These are phyloP conservation scores for Galerucella calmariensis DNA, from an alignment of 2,888 invertebrate species.

Conservation along the genomic window DNA sequence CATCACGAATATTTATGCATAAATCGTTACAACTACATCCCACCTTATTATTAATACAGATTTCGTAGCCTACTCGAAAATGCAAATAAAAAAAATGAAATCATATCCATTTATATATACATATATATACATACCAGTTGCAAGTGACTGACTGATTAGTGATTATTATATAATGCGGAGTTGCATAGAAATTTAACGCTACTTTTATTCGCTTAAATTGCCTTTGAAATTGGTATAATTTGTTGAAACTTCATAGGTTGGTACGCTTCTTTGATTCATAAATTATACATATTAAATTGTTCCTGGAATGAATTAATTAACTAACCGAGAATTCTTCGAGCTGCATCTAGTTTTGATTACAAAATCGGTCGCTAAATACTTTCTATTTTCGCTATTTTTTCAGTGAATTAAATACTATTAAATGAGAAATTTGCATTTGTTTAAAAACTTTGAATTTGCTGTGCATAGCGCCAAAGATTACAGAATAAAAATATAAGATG, in stretches of 20 bases:
- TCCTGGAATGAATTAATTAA: not conserved
- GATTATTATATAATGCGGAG: slow-evolving; percentile 16
- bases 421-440: too few relatives aligned
- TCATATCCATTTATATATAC: slow-evolving; percentile 20
- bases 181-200: slow-evolving; percentile 24
- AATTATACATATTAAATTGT: not conserved
- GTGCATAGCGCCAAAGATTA: too few relatives aligned
- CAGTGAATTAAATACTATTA: not conserved
- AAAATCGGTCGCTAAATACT: not conserved
- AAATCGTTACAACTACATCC: slow-evolving; percentile 1
- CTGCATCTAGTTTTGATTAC: not conserved
- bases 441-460: too few relatives aligned
- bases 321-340: not conserved
- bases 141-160: slow-evolving; percentile 12
- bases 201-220: slow-evolving; percentile 21
- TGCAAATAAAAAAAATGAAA: slow-evolving; percentile 26
- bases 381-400: not conserved
- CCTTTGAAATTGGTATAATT: slow-evolving; percentile 26
- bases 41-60: slow-evolving; percentile 6
- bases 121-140: not conserved
- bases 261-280: slow-evolving; percentile 7
- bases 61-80: slow-evolving; percentile 14
- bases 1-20: not conserved
- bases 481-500: too few relatives aligned
- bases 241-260: slow-evolving; percentile 10